Percentiles rank a stretch among this genome's conserved stretches.
Evolutionary conservation across 2,888 invertebrate species (phyloP).

Genomic region (Leptodirus hochenwartii): DNA sequence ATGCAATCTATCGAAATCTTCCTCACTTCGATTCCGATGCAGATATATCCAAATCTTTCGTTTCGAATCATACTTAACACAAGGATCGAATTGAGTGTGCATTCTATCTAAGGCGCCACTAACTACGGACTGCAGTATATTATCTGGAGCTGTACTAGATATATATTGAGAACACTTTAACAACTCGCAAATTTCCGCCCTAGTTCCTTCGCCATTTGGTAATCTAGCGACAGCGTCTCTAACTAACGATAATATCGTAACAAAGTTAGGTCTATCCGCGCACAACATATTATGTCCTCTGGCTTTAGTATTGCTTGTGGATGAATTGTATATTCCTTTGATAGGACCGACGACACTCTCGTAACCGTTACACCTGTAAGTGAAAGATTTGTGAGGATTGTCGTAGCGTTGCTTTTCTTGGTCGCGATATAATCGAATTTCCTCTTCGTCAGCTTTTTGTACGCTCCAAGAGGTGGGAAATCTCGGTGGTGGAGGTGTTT

Average conservation of each 20-base stretch:
- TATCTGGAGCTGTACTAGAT: constrained; percentile 35
- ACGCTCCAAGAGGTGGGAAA: constrained; percentile 74
- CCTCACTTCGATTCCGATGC: constrained; percentile 44
- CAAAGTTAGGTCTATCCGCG: constrained; percentile 72
- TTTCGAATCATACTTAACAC: constrained; percentile 82
- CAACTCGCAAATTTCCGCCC: constrained; percentile 79
- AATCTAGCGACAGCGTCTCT: constrained; percentile 83
- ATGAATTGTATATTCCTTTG: constrained; percentile 56
- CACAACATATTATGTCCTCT: constrained; percentile 71
- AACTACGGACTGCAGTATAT: constrained; percentile 61
- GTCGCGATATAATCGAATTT: constrained; percentile 55
- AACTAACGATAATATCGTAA: constrained; percentile 74
- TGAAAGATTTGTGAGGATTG: constrained; percentile 80
- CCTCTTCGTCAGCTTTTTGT: constrained; percentile 55
- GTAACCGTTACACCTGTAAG: constrained; percentile 33
- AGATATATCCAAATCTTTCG: constrained; percentile 93
- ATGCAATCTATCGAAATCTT: constrained; percentile 46
- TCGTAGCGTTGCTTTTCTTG: constrained; percentile 75
- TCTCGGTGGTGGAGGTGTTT: constrained; percentile 36
- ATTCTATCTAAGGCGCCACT: constrained; percentile 81
- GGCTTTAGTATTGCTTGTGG: constrained; percentile 39
- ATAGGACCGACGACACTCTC: constrained; percentile 27
- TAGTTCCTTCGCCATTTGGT: constrained; percentile 87
- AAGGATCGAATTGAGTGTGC: constrained; percentile 80
- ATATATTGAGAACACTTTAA: constrained; percentile 48